A percentile compares a stretch with the other conserved stretches of the same genome.
Conservation (phyloP, 2,888 invertebrate species). For the Melanophora roralis region DNA sequence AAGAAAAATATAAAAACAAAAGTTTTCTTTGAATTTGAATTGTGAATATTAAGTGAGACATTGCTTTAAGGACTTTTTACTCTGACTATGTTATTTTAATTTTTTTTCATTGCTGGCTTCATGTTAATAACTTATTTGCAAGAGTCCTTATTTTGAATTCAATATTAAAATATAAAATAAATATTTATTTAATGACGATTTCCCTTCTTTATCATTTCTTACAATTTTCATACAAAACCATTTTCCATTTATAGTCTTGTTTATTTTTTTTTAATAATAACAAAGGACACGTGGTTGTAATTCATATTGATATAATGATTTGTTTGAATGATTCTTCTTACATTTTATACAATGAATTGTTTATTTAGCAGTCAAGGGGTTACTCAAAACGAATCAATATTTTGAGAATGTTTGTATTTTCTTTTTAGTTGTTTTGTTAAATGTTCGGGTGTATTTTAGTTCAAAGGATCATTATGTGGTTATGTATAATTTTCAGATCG, state of each 20-base stretch:
- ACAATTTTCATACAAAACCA: background rate
- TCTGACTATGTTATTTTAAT: background rate
- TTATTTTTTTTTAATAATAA: conserved; percentile 29
- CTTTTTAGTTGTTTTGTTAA: too few species aligned
- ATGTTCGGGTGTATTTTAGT: too few species aligned
- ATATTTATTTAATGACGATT: conserved; percentile 52
- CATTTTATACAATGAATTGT: conserved; percentile 8
- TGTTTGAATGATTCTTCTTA: conserved; percentile 1
- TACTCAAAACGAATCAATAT: conserved; percentile 37
- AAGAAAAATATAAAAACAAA: background rate
- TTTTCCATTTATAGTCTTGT: background rate
- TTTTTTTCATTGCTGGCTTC: background rate
- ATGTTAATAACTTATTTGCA: background rate
- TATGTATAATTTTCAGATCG: too few species aligned
- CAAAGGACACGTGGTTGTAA: conserved; percentile 51
- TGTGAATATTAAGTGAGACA: too few species aligned
- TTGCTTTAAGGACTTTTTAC: background rate
- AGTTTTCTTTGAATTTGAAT: conserved; percentile 3
- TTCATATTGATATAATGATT: background rate
- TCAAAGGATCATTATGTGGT: too few species aligned
- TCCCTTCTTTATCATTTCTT: background rate
- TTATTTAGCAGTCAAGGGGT: conserved; percentile 41
- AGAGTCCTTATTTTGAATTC: conserved; percentile 1
- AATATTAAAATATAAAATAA: conserved; percentile 55
- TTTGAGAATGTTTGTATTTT: conserved; percentile 8